Percentiles rank a stretch among this genome's conserved stretches.
Conservation (phyloP, 2,113 vertebrate genomes). For the Chamaetylas fuelleborni region DNA sequence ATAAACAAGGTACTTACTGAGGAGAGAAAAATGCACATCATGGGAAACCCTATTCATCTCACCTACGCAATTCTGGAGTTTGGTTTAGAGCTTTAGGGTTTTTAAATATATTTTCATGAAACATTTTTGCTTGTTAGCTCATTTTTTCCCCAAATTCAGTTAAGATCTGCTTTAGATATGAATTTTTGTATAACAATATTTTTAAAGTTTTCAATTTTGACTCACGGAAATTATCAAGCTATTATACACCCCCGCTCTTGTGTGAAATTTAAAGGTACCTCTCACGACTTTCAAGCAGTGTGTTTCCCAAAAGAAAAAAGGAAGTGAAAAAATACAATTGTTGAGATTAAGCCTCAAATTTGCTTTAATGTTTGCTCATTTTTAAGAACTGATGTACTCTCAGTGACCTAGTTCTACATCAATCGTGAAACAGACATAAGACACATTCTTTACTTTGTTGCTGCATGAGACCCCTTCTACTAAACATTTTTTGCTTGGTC, state of each 20-base stretch:
- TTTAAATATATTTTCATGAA: background rate
- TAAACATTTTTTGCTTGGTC: conserved; percentile 44
- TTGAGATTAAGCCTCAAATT: background rate
- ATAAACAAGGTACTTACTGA: background rate
- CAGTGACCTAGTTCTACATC: background rate
- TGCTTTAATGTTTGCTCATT: background rate
- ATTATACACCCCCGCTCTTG: background rate
- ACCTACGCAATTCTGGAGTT: background rate
- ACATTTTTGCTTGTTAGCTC: background rate
- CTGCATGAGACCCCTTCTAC: background rate
- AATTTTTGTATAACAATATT: background rate
- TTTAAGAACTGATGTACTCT: background rate
- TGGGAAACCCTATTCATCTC: background rate
- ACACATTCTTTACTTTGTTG: background rate
- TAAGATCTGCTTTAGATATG: background rate
- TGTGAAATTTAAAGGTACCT: background rate
- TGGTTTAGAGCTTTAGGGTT: background rate
- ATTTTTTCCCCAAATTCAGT: background rate
- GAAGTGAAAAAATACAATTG: background rate
- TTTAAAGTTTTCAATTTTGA: background rate
- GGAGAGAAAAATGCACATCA: background rate
- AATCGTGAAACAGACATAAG: background rate
- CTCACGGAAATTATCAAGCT: background rate
- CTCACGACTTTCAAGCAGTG: background rate
- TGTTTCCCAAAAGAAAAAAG: background rate